Conservation (phyloP, 2,888 invertebrate species). For the Slavum lentiscoides region DNA sequence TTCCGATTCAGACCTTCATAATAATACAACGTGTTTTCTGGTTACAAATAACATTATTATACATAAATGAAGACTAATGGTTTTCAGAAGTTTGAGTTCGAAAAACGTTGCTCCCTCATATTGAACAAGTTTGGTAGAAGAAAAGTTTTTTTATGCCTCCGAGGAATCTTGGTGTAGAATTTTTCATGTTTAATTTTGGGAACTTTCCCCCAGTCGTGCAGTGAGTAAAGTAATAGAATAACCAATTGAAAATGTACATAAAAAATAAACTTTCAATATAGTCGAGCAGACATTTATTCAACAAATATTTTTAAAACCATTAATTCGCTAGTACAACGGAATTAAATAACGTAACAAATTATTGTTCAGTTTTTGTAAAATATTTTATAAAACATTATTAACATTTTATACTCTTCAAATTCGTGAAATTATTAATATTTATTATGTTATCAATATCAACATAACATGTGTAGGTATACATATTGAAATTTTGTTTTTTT, state of each 20-base stretch:
- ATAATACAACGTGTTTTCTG: background rate
- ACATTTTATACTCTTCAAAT: too few species aligned
- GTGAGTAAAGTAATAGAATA: constrained; percentile 22
- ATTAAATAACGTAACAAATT: too few species aligned
- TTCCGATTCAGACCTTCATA: background rate
- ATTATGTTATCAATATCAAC: too few species aligned
- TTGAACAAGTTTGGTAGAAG: constrained; percentile 41
- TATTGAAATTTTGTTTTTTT: too few species aligned
- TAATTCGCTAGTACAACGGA: too few species aligned
- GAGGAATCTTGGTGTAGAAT: constrained; percentile 18
- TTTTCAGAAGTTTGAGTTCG: constrained; percentile 21
- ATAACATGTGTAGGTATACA: too few species aligned
- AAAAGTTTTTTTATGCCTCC: constrained; percentile 36
- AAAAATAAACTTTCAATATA: background rate
- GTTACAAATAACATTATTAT: constrained; percentile 34
- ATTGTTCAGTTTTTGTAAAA: too few species aligned
- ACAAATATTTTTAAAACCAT: too few species aligned
- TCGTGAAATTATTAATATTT: too few species aligned
- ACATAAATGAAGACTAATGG: constrained; percentile 32
- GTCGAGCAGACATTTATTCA: too few species aligned
- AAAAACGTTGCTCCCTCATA: constrained; percentile 17
- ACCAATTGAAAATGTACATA: constrained; percentile 24
- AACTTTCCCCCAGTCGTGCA: background rate
- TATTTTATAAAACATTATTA: too few species aligned
- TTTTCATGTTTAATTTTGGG: constrained; percentile 34